These are phyloP conservation scores for Sarcophaga rosellei DNA, from an alignment of 2,888 invertebrate species.

Conservation along the genomic window DNA sequence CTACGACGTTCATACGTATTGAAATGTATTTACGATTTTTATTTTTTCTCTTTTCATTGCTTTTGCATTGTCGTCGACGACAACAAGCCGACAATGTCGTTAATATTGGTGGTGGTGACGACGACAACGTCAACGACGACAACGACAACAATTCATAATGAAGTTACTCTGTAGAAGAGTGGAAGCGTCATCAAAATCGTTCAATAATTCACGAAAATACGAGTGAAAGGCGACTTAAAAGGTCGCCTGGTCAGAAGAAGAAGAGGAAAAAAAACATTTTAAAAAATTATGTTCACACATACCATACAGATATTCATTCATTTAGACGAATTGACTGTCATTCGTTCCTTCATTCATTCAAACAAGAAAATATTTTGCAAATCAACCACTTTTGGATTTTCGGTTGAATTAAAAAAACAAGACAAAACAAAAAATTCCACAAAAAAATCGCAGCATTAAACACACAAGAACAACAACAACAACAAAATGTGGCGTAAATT, in stretches of 20 bases:
- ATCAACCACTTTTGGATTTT: slow-evolving; percentile 63
- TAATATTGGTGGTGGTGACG: slow-evolving; percentile 20
- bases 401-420: slow-evolving; percentile 5
- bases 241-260: slow-evolving; percentile 63
- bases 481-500: slow-evolving; percentile 9
- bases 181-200: neutral
- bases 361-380: slow-evolving; percentile 45
- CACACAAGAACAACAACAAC: neutral
- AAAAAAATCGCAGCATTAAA: slow-evolving; percentile 11
- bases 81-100: slow-evolving; percentile 4
- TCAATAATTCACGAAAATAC: neutral
- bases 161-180: neutral
- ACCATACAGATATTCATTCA: neutral
- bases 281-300: slow-evolving; percentile 5
- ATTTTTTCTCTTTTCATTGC: slow-evolving; percentile 39
- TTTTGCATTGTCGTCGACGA: slow-evolving; percentile 48
- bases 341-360: slow-evolving; percentile 11
- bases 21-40: neutral
- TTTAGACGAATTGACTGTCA: neutral
- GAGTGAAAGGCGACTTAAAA: slow-evolving; percentile 29
- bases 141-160: neutral
- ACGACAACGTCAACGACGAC: neutral
- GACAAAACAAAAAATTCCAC: slow-evolving; percentile 15
- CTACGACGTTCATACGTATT: neutral
- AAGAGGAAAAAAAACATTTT: neutral